A percentile compares a stretch with the other conserved stretches of the same genome.
Conservation (phyloP, 1,140 invertebrate species). For the Amphibalanus amphitrite region DNA sequence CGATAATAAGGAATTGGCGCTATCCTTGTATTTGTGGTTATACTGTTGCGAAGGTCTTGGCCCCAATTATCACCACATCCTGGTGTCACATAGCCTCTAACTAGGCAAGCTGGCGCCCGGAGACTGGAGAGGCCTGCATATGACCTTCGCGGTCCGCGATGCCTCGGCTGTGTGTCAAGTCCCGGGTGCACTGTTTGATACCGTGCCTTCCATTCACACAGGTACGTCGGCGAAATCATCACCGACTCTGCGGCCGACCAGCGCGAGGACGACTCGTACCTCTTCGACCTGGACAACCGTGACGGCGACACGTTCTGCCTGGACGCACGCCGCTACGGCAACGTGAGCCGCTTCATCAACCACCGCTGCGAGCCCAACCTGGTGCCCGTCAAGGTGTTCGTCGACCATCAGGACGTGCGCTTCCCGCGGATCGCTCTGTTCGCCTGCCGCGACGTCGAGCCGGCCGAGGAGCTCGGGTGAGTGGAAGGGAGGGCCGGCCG, state of each 20-base stretch:
- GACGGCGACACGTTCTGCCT: slow-evolving; percentile 66
- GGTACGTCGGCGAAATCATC: slow-evolving; percentile 78
- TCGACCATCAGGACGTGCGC: slow-evolving; percentile 68
- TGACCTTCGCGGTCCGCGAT: too few species aligned
- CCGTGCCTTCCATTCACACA: too few species aligned
- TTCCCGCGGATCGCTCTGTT: slow-evolving; percentile 78
- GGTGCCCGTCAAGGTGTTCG: slow-evolving; percentile 73
- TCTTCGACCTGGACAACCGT: slow-evolving; percentile 72
- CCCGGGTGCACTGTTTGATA: too few species aligned
- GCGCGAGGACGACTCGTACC: slow-evolving; percentile 70
- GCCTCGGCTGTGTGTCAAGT: too few species aligned
- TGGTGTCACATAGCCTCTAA: too few species aligned
- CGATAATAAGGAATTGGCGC: too few species aligned
- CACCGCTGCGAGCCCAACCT: slow-evolving; percentile 83
- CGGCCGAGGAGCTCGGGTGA: slow-evolving; percentile 74
- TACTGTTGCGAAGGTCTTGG: too few species aligned
- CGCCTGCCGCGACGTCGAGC: slow-evolving; percentile 58
- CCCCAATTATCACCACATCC: too few species aligned
- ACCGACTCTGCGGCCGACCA: slow-evolving; percentile 65
- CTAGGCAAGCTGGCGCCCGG: too few species aligned
- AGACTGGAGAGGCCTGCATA: too few species aligned
- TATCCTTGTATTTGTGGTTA: too few species aligned
- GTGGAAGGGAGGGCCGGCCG: slow-evolving; percentile 23
- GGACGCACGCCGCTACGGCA: slow-evolving; percentile 75
- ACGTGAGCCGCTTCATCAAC: slow-evolving; percentile 85